Conservation (phyloP, 2,888 invertebrate species). For the Plebejus anna region DNA sequence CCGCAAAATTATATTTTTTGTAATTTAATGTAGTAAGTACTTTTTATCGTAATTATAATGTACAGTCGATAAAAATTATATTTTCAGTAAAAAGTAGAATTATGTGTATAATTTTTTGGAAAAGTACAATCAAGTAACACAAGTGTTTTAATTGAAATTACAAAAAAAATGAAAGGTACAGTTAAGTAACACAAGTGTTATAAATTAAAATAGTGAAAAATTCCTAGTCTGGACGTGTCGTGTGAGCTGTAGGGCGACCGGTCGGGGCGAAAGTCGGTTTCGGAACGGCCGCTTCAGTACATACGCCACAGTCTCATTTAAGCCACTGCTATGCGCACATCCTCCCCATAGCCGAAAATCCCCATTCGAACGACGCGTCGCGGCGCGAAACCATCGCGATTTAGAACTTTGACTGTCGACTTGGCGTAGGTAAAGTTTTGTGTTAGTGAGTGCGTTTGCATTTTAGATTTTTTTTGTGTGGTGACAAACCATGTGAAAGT, state of each 20-base stretch:
- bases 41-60: background rate
- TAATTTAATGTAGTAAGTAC: background rate
- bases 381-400: slow-evolving; percentile 63
- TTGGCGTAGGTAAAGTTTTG: slow-evolving; percentile 75
- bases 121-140: slow-evolving; percentile 5
- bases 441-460: slow-evolving; percentile 68
- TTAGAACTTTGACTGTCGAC: slow-evolving; percentile 55
- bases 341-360: slow-evolving; percentile 76
- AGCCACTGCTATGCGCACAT: slow-evolving; percentile 78
- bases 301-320: slow-evolving; percentile 76
- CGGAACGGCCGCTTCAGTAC: slow-evolving; percentile 67
- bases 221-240: slow-evolving; percentile 53
- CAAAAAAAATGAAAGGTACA: slow-evolving; percentile 1
- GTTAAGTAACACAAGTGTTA: slow-evolving; percentile 46
- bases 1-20: slow-evolving; percentile 9
- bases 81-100: background rate
- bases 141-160: slow-evolving; percentile 58
- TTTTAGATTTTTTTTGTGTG: slow-evolving; percentile 59
- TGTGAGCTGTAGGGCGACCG: slow-evolving; percentile 74
- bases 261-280: slow-evolving; percentile 77
- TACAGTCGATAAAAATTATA: background rate
- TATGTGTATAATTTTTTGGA: background rate
- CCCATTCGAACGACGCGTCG: slow-evolving; percentile 58
- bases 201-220: slow-evolving; percentile 50
- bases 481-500: slow-evolving; percentile 67